phyloP scores from a whole-genome alignment of 37 sponge, comb jelly and placozoan genomes.

The Hexactinellida sp. region DNA sequence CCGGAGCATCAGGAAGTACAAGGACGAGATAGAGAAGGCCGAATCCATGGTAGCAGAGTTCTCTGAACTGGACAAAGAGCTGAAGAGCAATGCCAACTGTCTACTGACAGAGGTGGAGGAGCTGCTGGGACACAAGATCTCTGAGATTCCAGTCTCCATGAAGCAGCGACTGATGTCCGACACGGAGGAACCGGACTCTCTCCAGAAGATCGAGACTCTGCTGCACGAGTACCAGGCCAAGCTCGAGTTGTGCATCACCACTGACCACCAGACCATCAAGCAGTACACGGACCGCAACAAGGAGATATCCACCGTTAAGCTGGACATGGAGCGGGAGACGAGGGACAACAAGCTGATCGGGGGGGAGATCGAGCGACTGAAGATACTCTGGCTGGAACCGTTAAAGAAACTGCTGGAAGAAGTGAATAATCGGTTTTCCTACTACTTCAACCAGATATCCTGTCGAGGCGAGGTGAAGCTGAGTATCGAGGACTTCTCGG shows the following conservation, averaged over 20 bases:
- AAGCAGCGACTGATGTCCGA: neutral
- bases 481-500: constrained; percentile 23
- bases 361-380: constrained; percentile 16
- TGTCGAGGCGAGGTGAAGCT: constrained; percentile 81
- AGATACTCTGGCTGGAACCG: constrained; percentile 52
- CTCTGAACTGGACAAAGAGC: neutral
- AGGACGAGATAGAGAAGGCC: neutral
- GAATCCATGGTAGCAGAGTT: neutral
- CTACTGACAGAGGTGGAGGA: neutral
- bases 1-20: neutral
- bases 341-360: constrained; percentile 6
- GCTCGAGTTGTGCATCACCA: constrained; percentile 44
- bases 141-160: neutral
- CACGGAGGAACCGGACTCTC: neutral
- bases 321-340: neutral
- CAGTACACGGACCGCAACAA: constrained; percentile 25
- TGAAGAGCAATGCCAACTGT: neutral
- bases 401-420: constrained; percentile 43
- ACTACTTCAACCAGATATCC: constrained; percentile 61
- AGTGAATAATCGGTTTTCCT: constrained; percentile 50
- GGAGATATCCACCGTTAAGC: neutral
- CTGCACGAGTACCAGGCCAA: constrained; percentile 48
- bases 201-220: constrained; percentile 28
- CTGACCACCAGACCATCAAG: constrained; percentile 23
- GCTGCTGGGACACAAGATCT: neutral